These are phyloP conservation scores for Hipposideros armiger DNA, from an alignment of 2,113 vertebrate genomes.

Conservation along the genomic window DNA sequence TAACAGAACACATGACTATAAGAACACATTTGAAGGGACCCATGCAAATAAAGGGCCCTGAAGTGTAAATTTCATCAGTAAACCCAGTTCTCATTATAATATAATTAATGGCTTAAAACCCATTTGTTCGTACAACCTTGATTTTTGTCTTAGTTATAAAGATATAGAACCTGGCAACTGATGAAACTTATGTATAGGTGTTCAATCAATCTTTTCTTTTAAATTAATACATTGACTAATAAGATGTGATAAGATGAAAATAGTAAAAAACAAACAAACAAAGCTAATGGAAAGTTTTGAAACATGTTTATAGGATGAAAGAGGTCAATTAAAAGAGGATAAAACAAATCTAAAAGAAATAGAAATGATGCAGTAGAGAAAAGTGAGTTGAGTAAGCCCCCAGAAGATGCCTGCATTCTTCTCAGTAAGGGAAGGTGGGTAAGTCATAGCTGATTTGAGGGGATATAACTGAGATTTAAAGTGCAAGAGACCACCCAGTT, in stretches of 20 bases:
- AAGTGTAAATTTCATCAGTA: not conserved
- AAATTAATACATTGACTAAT: not conserved
- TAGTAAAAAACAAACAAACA: not conserved
- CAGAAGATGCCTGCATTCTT: not conserved
- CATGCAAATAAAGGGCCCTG: not conserved
- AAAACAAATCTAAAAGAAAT: constrained; percentile 22
- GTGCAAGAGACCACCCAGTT: not conserved
- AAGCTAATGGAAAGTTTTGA: not conserved
- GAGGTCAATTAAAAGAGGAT: not conserved
- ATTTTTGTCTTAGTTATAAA: constrained; percentile 38
- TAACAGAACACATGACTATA: not conserved
- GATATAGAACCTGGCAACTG: not conserved
- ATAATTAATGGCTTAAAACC: not conserved
- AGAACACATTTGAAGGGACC: not conserved
- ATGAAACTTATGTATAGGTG: not conserved
- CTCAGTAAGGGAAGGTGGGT: not conserved
- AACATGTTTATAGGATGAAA: not conserved
- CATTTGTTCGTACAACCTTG: not conserved
- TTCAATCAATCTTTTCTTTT: not conserved
- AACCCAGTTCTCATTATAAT: not conserved
- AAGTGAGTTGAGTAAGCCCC: not conserved
- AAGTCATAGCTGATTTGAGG: not conserved
- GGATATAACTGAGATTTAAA: not conserved
- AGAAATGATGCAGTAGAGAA: not conserved
- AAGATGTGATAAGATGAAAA: not conserved